phyloP scores from a whole-genome alignment of 2,113 vertebrate species.

The Acanthochromis polyacanthus region DNA sequence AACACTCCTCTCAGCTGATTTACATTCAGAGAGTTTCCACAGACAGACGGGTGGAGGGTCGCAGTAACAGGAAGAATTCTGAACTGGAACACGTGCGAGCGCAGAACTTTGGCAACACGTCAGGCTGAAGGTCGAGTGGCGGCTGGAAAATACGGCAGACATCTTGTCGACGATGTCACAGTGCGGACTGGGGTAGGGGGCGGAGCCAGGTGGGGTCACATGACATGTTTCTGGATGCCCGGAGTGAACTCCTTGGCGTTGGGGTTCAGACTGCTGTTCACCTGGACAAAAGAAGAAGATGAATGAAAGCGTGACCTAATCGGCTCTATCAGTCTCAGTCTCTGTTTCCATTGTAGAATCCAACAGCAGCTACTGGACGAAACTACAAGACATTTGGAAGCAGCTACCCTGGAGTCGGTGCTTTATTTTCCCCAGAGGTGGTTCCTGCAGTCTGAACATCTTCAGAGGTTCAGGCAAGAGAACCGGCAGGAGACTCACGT shows the following conservation, averaged over 20 bases:
- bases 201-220: conserved; percentile 84
- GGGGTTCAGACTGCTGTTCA: conserved; percentile 94
- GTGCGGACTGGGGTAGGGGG: conserved; percentile 86
- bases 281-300: conserved; percentile 72
- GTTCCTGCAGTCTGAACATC: no score
- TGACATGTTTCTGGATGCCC: conserved; percentile 91
- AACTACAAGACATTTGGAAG: no score
- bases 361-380: no score
- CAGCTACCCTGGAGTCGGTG: no score
- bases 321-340: no score
- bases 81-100: conserved; percentile 91
- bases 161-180: conserved; percentile 92
- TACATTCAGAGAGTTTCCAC: conserved; percentile 59
- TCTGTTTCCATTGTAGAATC: no score
- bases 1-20: conserved; percentile 13
- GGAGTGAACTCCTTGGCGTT: conserved; percentile 97
- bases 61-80: not conserved
- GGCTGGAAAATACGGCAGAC: conserved; percentile 88
- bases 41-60: not conserved
- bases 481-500: no score
- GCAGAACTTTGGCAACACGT: conserved; percentile 95
- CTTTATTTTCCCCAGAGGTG: no score
- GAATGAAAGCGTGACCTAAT: not conserved
- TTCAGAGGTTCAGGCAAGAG: no score
- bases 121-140: conserved; percentile 84